Evolutionary conservation across 2,797 vertebrate species (phyloP), one percentile per base, ranked within the genome.

Genomic region (Gymnothorax javanicus): DNA sequence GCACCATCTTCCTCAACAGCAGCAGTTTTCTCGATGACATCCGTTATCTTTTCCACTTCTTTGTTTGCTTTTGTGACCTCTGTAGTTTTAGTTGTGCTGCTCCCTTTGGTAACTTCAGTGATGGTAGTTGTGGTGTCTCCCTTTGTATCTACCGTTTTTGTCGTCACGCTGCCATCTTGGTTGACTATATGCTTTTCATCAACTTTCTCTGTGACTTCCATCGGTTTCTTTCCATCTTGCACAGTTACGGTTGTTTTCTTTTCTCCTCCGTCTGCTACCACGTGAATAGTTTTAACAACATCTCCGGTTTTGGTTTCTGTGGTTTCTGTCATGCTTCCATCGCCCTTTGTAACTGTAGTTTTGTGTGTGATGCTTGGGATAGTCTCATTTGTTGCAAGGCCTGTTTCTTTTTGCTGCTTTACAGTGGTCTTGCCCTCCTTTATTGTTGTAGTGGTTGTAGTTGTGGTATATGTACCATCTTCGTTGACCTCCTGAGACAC

Each of bases 71-170:
- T 50, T 3, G 33, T 17, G 0, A 75, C 71, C 71, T 75, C 71
- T 43, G 27, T 75, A 75, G 71, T 75, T 75, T 12, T 43, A 13
- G 25, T 75, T 11, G 27, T 75, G 71, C 9, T 15, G 27, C 27
- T 12, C 9, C 71, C 71, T 75, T 75, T 75, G 71, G 71, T 75
- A 33, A 75, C 71, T 75, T 75, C 27, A 33, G 71, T 75, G 27
- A 75, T 75, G 27, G 27, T 75, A 27, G 71, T 75, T 0, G 71
- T 75, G 5, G 27, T 43, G 3, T 75, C 71, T 75, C 71, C 71
- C 4, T 75, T 75, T 27, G 12, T 43, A 33, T 75, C 71, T n/a
- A 75, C 71, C 43, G 62, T 75, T 17, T 27, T 43, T 1, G 1
- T 43, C 0, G 27, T 75, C 3, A 43, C 43, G 6, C 71, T 15